Conservation (phyloP, 2,888 invertebrate species). For the Brachypalpus laphriformis region DNA sequence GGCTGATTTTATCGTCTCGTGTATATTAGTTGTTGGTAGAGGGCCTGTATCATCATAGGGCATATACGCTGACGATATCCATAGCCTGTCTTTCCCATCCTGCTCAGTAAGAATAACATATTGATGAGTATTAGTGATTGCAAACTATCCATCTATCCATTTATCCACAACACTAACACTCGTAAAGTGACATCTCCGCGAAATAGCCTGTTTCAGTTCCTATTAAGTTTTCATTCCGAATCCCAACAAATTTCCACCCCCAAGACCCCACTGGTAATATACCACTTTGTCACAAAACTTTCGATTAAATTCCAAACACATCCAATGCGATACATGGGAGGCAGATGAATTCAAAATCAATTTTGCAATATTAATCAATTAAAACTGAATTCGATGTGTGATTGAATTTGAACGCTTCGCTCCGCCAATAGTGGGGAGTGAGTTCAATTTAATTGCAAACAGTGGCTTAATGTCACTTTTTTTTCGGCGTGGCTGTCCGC, state of each 20-base stretch:
- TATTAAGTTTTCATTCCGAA: no score
- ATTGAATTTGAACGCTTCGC: slow-evolving; percentile 55
- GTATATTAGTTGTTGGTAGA: no score
- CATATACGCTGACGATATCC: no score
- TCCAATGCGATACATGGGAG: background rate
- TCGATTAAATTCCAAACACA: slow-evolving; percentile 26
- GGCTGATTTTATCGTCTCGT: no score
- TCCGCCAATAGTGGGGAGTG: slow-evolving; percentile 9
- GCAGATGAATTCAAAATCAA: slow-evolving; percentile 58
- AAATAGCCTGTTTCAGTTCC: no score
- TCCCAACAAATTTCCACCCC: background rate
- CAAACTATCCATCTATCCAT: no score
- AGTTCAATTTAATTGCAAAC: slow-evolving; percentile 50
- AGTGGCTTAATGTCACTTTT: slow-evolving; percentile 47
- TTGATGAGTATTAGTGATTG: no score
- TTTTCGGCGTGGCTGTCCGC: slow-evolving; percentile 54
- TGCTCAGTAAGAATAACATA: no score
- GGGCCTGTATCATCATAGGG: no score
- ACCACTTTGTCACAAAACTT: slow-evolving; percentile 34
- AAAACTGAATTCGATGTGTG: slow-evolving; percentile 62
- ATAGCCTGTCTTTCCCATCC: no score
- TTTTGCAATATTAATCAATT: slow-evolving; percentile 61
- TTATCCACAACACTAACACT: no score
- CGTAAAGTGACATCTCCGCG: no score
- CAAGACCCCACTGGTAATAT: background rate